A percentile compares a stretch with the other conserved stretches of the same genome.
phyloP scores from a whole-genome alignment of 2,888 invertebrate genomes.

The Lycophotia porphyrea region DNA sequence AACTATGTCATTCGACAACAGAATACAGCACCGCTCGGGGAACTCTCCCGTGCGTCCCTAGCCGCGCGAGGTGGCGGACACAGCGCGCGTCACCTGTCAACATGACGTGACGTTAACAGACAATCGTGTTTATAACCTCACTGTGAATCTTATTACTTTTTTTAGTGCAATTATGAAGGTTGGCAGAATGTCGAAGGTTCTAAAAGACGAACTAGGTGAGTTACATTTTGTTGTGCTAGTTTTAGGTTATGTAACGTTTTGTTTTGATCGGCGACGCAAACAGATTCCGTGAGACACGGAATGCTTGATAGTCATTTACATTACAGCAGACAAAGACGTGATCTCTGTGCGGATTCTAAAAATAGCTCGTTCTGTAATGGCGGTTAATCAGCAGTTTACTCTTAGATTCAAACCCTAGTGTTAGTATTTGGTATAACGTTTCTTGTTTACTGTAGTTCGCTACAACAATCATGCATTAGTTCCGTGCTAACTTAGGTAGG shows the following conservation, averaged over 20 bases:
- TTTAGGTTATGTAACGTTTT: slow-evolving; percentile 82
- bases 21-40: slow-evolving; percentile 73
- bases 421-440: slow-evolving; percentile 67
- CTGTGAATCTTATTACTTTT: slow-evolving; percentile 74
- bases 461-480: slow-evolving; percentile 71
- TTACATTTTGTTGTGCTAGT: slow-evolving; percentile 69
- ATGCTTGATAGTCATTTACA: slow-evolving; percentile 84
- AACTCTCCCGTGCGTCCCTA: slow-evolving; percentile 73
- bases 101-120: slow-evolving; percentile 83
- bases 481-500: slow-evolving; percentile 68
- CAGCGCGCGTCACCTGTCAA: slow-evolving; percentile 85
- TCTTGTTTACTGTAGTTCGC: slow-evolving; percentile 67
- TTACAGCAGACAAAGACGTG: slow-evolving; percentile 88
- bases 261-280: slow-evolving; percentile 77
- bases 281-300: slow-evolving; percentile 68
- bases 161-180: slow-evolving; percentile 78
- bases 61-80: slow-evolving; percentile 78
- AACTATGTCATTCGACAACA: slow-evolving; percentile 82
- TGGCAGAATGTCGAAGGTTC: slow-evolving; percentile 80
- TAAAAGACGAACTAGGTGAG: slow-evolving; percentile 82
- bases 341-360: slow-evolving; percentile 88
- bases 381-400: slow-evolving; percentile 88
- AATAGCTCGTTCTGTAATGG: slow-evolving; percentile 86
- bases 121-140: slow-evolving; percentile 81
- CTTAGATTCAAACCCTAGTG: slow-evolving; percentile 80